phyloP scores from a whole-genome alignment of 2,797 vertebrate species.

The Salarias fasciatus region DNA sequence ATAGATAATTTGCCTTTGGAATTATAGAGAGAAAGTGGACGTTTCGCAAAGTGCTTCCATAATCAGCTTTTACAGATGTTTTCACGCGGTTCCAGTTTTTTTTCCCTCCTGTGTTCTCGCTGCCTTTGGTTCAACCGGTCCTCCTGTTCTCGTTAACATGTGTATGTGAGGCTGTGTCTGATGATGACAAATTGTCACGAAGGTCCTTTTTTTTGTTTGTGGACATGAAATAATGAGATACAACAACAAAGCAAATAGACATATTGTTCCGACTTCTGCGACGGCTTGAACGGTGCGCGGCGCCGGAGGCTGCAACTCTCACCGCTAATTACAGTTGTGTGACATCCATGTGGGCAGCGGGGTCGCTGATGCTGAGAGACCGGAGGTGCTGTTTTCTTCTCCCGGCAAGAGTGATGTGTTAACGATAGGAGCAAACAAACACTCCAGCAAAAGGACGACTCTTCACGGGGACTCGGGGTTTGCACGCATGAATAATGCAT shows the following conservation, averaged over 20 bases:
- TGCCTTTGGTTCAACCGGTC: constrained; percentile 8
- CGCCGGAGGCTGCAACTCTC: constrained; percentile 59
- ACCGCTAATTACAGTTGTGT: constrained; percentile 74
- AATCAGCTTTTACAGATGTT: constrained; percentile 26
- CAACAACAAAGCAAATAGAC: constrained; percentile 38
- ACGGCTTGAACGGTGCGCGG: constrained; percentile 51
- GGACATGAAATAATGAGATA: constrained; percentile 71
- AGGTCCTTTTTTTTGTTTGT: constrained; percentile 65
- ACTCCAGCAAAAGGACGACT: constrained; percentile 52
- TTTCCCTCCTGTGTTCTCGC: constrained; percentile 1
- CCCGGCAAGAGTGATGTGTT: constrained; percentile 48
- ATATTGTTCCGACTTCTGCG: constrained; percentile 46
- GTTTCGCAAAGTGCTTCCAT: constrained; percentile 33
- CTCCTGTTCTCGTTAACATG: constrained; percentile 22
- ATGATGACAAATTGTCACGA: constrained; percentile 56
- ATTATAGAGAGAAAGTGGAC: constrained; percentile 35
- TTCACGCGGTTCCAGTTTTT: constrained; percentile 13
- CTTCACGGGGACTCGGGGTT: constrained; percentile 45
- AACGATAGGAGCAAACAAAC: constrained; percentile 72
- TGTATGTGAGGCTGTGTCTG: constrained; percentile 35
- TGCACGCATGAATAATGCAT: constrained; percentile 62
- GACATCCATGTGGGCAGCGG: constrained; percentile 69
- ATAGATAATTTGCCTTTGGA: constrained; percentile 44
- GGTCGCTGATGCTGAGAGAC: constrained; percentile 65
- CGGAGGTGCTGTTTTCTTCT: constrained; percentile 57